Evolutionary conservation across 2,797 vertebrate genomes (phyloP).

Genomic region (Anguilla obscura): DNA sequence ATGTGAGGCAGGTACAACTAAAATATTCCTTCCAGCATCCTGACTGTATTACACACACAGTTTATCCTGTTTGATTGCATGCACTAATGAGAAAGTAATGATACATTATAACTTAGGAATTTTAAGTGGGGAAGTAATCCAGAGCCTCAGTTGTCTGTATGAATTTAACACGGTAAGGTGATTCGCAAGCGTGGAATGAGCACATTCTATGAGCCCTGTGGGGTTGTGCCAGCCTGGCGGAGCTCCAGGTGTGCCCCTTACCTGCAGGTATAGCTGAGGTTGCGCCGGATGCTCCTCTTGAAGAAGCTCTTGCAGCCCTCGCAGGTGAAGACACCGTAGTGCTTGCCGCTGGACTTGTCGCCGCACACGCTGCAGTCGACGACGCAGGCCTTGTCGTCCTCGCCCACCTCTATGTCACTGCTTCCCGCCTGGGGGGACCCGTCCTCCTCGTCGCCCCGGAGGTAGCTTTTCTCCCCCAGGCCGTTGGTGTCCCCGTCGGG

Average conservation of each 20-base stretch:
- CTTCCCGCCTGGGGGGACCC: conserved; percentile 83
- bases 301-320: conserved; percentile 97
- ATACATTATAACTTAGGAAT: neutral
- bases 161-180: neutral
- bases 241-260: conserved; percentile 48
- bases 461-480: conserved; percentile 80
- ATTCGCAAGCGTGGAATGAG: neutral
- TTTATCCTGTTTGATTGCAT: neutral
- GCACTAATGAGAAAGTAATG: neutral
- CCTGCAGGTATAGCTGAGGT: conserved; percentile 91
- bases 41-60: neutral
- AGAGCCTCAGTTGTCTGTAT: neutral
- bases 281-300: conserved; percentile 88
- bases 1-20: neutral
- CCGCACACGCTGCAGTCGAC: conserved; percentile 93
- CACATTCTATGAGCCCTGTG: neutral
- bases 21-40: neutral
- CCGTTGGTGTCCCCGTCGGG: conserved; percentile 87
- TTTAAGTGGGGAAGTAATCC: neutral
- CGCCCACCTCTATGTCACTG: conserved; percentile 86
- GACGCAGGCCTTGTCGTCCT: conserved; percentile 84
- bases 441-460: conserved; percentile 82
- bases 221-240: neutral
- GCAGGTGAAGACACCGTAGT: conserved; percentile 93
- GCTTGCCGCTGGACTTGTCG: conserved; percentile 91